Evolutionary conservation across 1,140 invertebrate genomes (phyloP), one percentile per base, ranked within the genome.

Genomic region (Anastrepha obliqua): DNA sequence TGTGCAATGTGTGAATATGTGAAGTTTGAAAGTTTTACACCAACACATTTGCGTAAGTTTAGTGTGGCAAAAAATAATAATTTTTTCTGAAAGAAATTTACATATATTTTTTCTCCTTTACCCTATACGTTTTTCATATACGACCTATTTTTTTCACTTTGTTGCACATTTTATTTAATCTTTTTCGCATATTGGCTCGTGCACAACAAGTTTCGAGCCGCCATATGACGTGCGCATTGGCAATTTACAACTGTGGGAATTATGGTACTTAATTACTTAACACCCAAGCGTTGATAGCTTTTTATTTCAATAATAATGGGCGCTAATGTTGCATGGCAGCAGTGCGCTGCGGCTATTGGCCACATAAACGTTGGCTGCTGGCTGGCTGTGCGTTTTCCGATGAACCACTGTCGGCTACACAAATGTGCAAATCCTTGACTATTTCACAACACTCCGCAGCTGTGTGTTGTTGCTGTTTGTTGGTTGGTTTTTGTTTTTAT

Each of bases 181-280:
- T 74, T 74, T 47, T 29, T 29, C 29, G 29, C 44, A 74, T 74
- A 17, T 74, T 74, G 47, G 67, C 67, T 74, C 67, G 67, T 7
- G 15, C 67, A 8, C 51, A 62, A 81, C 51, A 55, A 81, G 20
- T 55, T 55, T 55, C 47, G 47, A 17, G 9, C 55, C 13, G 47
- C 74, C 44, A 55, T n/a, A 55, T 81, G 20, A 51, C 44, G 74
- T 81, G 47, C 74, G 47, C 74, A 55, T 55, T 55, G n/a, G 47
- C 47, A 81, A 81, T 81, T 81, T 11, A 81, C 47, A 81, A 58
- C 74, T 2, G 2, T 29, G 44, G 47, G 74, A 81, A 81, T 81
- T 81, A 81, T 58, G 74, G n/a, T 81, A 51, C 47, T 81, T 81
- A 81, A 81, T 81, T 81, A 81, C 74, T 55, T 81, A 81, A 81